A percentile compares a stretch with the other conserved stretches of the same genome.
These are phyloP conservation scores for Pluvianellus socialis DNA, from an alignment of 2,113 vertebrate genomes.

Conservation along the genomic window DNA sequence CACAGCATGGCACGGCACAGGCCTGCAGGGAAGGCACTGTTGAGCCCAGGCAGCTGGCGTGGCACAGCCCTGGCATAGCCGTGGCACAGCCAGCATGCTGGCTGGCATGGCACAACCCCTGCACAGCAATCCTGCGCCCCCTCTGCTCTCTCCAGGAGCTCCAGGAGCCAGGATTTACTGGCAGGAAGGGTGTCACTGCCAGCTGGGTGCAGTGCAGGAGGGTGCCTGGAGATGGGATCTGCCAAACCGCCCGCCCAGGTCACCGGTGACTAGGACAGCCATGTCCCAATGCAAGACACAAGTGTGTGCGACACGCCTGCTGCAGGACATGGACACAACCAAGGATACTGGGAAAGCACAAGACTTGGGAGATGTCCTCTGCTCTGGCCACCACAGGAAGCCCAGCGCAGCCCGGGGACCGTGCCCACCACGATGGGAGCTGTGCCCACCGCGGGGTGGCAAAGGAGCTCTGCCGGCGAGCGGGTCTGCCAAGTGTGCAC, in stretches of 20 bases:
- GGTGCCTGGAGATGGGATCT: not conserved
- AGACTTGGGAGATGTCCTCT: not conserved
- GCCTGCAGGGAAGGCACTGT: not conserved
- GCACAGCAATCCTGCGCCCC: not conserved
- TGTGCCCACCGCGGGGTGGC: not conserved
- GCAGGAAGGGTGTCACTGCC: accelerated
- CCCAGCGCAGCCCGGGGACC: accelerated
- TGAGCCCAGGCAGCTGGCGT: not conserved
- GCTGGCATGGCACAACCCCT: accelerated
- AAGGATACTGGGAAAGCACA: not conserved
- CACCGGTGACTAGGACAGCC: accelerated
- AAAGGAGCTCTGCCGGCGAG: not conserved
- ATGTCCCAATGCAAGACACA: accelerated
- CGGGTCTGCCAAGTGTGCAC: not conserved
- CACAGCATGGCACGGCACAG: accelerated
- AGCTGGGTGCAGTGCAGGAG: too few relatives aligned
- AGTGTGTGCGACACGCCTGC: accelerated
- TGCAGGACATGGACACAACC: accelerated
- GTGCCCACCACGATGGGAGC: accelerated
- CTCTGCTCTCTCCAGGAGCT: not conserved
- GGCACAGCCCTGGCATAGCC: not conserved
- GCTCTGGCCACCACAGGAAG: accelerated
- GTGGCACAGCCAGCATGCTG: too few relatives aligned
- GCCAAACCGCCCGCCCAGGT: not conserved
- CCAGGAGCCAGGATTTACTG: not conserved